A percentile compares a stretch with the other conserved stretches of the same genome.
phyloP scores from a whole-genome alignment of 2,888 invertebrate genomes.

The Fragum sueziense region DNA sequence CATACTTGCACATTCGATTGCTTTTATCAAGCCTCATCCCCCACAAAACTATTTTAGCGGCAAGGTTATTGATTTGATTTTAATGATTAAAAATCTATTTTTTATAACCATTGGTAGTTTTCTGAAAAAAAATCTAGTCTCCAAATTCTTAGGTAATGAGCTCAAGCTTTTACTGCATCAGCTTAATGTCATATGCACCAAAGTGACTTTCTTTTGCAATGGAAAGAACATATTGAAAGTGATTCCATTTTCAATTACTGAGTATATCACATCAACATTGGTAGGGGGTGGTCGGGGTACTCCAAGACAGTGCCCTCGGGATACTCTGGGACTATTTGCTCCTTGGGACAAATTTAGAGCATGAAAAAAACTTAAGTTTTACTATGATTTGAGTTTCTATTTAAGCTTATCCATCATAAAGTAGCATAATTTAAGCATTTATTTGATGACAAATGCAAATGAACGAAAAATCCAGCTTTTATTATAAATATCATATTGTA shows the following conservation, averaged over 20 bases:
- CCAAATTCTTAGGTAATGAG: neutral
- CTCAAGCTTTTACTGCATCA: neutral
- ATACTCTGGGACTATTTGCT: no score
- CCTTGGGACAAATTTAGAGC: no score
- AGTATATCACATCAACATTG: neutral
- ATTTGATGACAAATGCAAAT: no score
- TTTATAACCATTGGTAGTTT: neutral
- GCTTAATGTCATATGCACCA: neutral
- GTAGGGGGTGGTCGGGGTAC: neutral
- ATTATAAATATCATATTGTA: no score
- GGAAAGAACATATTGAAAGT: neutral
- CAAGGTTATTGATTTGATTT: neutral
- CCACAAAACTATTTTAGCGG: neutral
- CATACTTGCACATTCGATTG: neutral
- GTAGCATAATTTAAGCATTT: no score
- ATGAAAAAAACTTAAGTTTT: no score
- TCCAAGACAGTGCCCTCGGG: no score
- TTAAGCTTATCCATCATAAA: no score
- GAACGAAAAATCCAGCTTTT: no score
- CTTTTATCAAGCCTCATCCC: neutral
- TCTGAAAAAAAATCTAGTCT: neutral
- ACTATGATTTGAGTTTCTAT: no score
- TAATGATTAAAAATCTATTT: neutral
- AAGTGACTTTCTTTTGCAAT: neutral
- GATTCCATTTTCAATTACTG: neutral